phyloP scores from a whole-genome alignment of 1,140 invertebrate species.

The Bombus turneri region DNA sequence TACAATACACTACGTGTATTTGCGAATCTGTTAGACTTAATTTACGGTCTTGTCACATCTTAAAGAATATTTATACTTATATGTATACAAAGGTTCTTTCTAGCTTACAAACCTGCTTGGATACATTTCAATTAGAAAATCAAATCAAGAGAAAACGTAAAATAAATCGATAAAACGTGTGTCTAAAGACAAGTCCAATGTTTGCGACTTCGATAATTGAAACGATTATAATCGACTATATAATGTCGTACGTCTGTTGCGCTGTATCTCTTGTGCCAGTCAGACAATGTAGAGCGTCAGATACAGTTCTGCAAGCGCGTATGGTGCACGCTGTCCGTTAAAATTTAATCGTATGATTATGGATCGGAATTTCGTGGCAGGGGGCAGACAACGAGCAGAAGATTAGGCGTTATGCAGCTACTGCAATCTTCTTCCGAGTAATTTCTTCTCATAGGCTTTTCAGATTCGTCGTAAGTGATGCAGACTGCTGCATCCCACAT shows the following conservation, averaged over 20 bases:
- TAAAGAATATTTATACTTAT: too few relatives aligned
- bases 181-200: background rate
- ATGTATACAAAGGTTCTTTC: too few relatives aligned
- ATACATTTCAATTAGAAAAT: too few relatives aligned
- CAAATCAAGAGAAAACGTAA: background rate
- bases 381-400: conserved; percentile 28
- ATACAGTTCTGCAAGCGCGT: background rate
- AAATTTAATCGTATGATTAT: conserved; percentile 51
- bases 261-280: background rate
- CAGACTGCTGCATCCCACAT: conserved; percentile 19
- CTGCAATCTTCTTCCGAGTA: conserved; percentile 34
- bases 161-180: background rate
- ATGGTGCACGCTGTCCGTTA: conserved; percentile 1
- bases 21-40: too few relatives aligned
- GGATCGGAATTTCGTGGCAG: conserved; percentile 43
- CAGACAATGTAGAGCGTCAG: background rate
- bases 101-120: too few relatives aligned
- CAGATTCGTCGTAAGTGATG: conserved; percentile 45
- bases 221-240: background rate
- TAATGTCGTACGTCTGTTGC: background rate
- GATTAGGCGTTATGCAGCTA: conserved; percentile 17
- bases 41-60: too few relatives aligned
- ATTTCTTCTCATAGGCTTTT: conserved; percentile 51
- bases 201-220: background rate
- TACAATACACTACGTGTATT: too few relatives aligned